These are phyloP conservation scores for Sandelia bainsii DNA, from an alignment of 2,797 vertebrate species.

Conservation along the genomic window DNA sequence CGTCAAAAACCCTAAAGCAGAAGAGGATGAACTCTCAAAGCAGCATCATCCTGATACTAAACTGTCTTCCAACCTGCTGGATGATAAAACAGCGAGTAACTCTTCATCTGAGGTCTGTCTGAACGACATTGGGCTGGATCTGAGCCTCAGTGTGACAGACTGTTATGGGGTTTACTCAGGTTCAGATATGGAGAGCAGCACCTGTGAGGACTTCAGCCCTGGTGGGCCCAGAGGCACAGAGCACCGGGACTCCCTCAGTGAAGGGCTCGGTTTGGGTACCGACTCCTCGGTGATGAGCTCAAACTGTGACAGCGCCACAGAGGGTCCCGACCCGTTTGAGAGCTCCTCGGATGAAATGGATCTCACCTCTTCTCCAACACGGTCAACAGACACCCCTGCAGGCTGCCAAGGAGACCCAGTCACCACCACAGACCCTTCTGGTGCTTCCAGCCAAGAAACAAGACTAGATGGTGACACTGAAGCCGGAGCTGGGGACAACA, in stretches of 20 bases:
- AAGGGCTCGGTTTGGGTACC: conserved; percentile 71
- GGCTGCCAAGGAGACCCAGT: conserved; percentile 35
- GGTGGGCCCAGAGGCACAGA: conserved; percentile 63
- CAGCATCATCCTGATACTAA: conserved; percentile 55
- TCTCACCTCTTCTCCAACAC: conserved; percentile 70
- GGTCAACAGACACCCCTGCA: conserved; percentile 34
- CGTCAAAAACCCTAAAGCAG: conserved; percentile 42
- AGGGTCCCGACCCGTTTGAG: conserved; percentile 88
- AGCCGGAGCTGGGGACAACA: background rate
- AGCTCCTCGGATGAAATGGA: conserved; percentile 91
- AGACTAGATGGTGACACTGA: conserved; percentile 10
- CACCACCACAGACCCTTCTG: conserved; percentile 33
- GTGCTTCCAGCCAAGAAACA: conserved; percentile 31
- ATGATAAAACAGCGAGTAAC: conserved; percentile 67
- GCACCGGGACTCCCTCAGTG: conserved; percentile 68
- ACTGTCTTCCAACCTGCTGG: conserved; percentile 50
- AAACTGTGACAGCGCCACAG: conserved; percentile 86
- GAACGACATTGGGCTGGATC: conserved; percentile 71
- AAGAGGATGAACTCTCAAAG: conserved; percentile 49
- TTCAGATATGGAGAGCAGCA: conserved; percentile 82
- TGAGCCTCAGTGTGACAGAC: conserved; percentile 62
- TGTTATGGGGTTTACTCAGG: conserved; percentile 76
- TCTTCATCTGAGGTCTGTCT: conserved; percentile 77
- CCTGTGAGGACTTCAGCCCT: conserved; percentile 81
- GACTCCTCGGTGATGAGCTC: conserved; percentile 85